Evolutionary conservation across 1,140 invertebrate species (phyloP).

Genomic region (Zeugodacus cucurbitae): DNA sequence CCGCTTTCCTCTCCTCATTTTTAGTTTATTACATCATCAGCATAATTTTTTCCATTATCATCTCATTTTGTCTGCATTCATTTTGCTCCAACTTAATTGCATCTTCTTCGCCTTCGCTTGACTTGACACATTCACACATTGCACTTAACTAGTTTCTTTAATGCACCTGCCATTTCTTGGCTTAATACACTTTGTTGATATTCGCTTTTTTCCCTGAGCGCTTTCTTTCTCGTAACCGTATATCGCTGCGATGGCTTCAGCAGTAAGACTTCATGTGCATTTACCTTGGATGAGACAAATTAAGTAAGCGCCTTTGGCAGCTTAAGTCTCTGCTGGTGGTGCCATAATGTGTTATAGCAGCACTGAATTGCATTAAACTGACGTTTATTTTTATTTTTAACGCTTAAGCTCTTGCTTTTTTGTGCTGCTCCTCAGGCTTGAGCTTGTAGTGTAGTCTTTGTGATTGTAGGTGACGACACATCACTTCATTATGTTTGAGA

Average conservation of each 20-base stretch:
- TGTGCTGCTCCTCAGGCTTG: too few species aligned
- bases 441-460: too few species aligned
- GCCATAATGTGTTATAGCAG: background rate
- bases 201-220: background rate
- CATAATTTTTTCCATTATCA: background rate
- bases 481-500: too few species aligned
- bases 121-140: background rate
- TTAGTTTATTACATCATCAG: too few species aligned
- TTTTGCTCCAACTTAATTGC: background rate
- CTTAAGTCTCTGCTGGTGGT: background rate
- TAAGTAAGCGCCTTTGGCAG: conserved; percentile 5
- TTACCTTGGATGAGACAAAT: background rate
- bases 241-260: too few species aligned
- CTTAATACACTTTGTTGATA: conserved; percentile 3
- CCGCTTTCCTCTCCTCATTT: too few species aligned
- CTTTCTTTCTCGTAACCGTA: background rate
- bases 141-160: background rate
- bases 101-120: background rate
- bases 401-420: too few species aligned
- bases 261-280: background rate
- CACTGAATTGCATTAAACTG: background rate
- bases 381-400: too few species aligned
- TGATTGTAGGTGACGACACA: too few species aligned
- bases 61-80: background rate
- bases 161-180: conserved; percentile 16